Conservation (phyloP, 1,140 invertebrate species). For the Rhagoletis pomonella region DNA sequence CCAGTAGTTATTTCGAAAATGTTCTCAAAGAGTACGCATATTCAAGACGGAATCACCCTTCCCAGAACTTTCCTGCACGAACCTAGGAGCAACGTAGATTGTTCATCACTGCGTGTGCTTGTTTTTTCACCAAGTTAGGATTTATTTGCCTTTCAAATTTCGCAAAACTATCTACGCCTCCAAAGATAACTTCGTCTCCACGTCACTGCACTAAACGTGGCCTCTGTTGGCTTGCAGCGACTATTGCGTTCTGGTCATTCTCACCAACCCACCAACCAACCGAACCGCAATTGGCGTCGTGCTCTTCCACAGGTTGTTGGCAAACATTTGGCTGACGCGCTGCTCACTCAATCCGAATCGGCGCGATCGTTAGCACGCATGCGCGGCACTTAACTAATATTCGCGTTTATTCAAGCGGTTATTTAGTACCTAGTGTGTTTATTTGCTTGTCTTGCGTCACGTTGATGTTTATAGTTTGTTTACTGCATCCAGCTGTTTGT, state of each 20-base stretch:
- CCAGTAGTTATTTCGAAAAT: no score
- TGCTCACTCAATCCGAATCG: constrained; percentile 32
- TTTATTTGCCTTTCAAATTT: no score
- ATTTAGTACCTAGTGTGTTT: not conserved
- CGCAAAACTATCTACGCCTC: not conserved
- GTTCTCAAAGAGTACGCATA: no score
- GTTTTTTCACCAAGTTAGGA: no score
- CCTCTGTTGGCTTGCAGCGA: not conserved
- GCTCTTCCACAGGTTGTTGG: constrained; percentile 3
- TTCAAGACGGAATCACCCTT: no score
- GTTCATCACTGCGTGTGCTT: no score
- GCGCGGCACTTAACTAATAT: not conserved
- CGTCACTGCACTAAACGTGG: not conserved
- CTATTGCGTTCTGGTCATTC: not conserved
- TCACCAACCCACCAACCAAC: not conserved
- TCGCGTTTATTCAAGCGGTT: constrained; percentile 10
- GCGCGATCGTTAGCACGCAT: constrained; percentile 46
- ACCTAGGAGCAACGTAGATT: no score
- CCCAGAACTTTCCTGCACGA: no score
- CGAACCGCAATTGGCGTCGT: not conserved
- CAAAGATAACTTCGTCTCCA: not conserved
- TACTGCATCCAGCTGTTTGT: not conserved
- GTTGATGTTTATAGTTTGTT: constrained; percentile 19
- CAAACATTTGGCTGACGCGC: constrained; percentile 11
- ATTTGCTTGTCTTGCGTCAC: not conserved